phyloP scores from a whole-genome alignment of 2,797 vertebrate species.

The Gallinago nigripennis region DNA sequence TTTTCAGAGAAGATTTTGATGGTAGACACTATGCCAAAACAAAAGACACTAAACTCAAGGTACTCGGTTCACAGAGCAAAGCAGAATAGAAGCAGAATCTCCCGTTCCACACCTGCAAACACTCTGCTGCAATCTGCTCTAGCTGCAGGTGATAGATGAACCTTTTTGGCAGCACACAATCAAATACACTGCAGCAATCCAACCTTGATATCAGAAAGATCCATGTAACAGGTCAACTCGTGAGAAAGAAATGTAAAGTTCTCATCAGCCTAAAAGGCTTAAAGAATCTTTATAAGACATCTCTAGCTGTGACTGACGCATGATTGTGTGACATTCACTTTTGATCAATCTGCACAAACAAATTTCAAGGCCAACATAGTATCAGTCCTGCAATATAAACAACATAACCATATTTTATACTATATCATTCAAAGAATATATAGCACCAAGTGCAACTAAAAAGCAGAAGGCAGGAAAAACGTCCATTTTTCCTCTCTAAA shows the following conservation, averaged over 20 bases:
- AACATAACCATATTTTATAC: background rate
- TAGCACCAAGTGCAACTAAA: background rate
- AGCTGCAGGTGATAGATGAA: slow-evolving; percentile 33
- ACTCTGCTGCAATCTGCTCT: background rate
- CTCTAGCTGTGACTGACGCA: slow-evolving; percentile 9
- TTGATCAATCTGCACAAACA: slow-evolving; percentile 18
- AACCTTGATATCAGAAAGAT: background rate
- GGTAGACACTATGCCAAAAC: background rate
- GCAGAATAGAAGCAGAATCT: background rate
- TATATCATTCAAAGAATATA: background rate
- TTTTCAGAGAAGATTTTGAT: background rate
- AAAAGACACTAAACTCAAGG: background rate
- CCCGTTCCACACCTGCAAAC: background rate
- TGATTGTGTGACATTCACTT: slow-evolving; percentile 35
- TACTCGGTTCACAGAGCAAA: background rate
- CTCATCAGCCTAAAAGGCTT: slow-evolving; percentile 8
- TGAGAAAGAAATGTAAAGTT: slow-evolving; percentile 28
- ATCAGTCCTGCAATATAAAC: background rate
- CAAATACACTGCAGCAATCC: background rate
- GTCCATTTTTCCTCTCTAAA: background rate
- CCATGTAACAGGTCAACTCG: background rate
- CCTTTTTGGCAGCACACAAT: slow-evolving; percentile 7
- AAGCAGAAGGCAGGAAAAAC: background rate
- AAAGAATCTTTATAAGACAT: slow-evolving; percentile 23
- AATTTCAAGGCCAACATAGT: background rate